Conservation (phyloP, 1,140 invertebrate genomes). For the Lamellibrachia luymesi region DNA sequence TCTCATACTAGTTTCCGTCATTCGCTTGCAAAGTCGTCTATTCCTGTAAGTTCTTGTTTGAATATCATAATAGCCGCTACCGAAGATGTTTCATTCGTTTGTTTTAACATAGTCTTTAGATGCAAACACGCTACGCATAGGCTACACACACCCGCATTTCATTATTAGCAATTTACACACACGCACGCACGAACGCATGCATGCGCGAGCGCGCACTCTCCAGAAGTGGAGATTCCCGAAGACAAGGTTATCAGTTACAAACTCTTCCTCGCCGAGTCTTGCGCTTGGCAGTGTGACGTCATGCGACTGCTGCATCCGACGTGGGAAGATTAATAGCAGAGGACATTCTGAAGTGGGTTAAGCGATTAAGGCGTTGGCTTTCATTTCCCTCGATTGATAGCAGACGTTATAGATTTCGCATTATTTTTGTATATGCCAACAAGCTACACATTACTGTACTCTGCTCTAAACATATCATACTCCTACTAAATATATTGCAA, state of each 20-base stretch:
- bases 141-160: too few relatives aligned
- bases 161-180: too few relatives aligned
- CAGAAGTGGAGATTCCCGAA: not conserved
- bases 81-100: too few relatives aligned
- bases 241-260: not conserved
- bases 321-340: not conserved
- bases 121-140: too few relatives aligned
- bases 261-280: not conserved
- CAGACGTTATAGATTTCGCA: not conserved
- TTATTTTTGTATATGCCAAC: not conserved
- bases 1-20: not conserved
- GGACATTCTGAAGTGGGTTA: not conserved
- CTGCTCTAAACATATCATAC: not conserved
- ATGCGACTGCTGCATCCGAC: not conserved
- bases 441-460: not conserved
- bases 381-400: not conserved
- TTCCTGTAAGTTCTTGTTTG: not conserved
- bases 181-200: too few relatives aligned
- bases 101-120: too few relatives aligned
- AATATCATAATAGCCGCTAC: not conserved
- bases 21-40: not conserved
- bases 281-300: not conserved
- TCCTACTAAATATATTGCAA: not conserved
- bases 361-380: not conserved
- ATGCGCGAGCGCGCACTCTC: not conserved